These are phyloP conservation scores for Drosophila formosana DNA, from an alignment of 2,888 invertebrate genomes.

Conservation along the genomic window DNA sequence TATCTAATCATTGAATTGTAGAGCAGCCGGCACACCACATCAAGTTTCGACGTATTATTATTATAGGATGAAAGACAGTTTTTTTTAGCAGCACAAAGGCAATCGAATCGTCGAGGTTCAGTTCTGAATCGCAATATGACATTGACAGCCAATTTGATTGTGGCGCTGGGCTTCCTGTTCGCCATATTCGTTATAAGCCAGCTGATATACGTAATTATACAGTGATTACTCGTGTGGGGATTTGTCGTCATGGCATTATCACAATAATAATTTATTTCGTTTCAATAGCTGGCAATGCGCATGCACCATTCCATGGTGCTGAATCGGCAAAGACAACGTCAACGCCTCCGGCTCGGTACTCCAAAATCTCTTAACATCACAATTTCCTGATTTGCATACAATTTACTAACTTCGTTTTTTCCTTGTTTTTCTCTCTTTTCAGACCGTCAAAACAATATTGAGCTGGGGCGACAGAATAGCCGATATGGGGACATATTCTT, in stretches of 20 bases:
- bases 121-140: constrained; percentile 54
- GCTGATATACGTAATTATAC: constrained; percentile 61
- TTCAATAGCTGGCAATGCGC: constrained; percentile 63
- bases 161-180: constrained; percentile 55
- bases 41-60: constrained; percentile 22
- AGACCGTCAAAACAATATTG: constrained; percentile 78
- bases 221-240: not conserved
- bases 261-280: constrained; percentile 36
- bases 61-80: constrained; percentile 21
- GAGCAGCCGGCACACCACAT: constrained; percentile 32
- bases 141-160: constrained; percentile 50
- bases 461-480: constrained; percentile 54
- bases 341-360: constrained; percentile 49
- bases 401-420: not conserved
- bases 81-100: constrained; percentile 8
- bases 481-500: constrained; percentile 81
- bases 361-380: not conserved
- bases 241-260: not conserved
- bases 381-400: not conserved
- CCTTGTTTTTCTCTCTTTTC: constrained; percentile 30
- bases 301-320: constrained; percentile 48
- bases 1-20: constrained; percentile 61
- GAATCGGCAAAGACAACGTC: constrained; percentile 43
- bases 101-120: constrained; percentile 32
- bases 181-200: constrained; percentile 54